Evolutionary conservation across 2,113 vertebrate genomes (phyloP).

Genomic region (Tachysurus fulvidraco): DNA sequence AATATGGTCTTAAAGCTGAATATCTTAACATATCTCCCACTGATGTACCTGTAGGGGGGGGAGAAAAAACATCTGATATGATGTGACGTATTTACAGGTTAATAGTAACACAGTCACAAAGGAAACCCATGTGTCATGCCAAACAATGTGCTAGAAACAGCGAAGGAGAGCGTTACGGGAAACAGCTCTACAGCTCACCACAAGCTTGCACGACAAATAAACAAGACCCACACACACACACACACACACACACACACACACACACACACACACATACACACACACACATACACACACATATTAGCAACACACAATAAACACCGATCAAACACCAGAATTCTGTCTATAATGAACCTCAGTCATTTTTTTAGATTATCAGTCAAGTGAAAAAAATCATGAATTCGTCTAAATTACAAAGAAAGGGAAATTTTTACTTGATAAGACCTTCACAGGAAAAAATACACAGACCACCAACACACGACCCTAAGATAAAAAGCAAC

Average conservation of each 20-base stretch:
- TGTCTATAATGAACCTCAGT: background rate
- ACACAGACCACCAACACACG: conserved; percentile 22
- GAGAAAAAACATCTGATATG: background rate
- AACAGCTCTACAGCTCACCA: conserved; percentile 40
- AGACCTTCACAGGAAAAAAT: conserved; percentile 12
- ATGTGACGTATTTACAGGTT: conserved; percentile 25
- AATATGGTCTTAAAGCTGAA: background rate
- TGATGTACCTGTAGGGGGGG: background rate
- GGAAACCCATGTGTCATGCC: conserved; percentile 48
- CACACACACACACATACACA: conserved; percentile 13
- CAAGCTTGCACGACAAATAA: conserved; percentile 40
- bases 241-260: conserved; percentile 1
- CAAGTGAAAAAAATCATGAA: background rate
- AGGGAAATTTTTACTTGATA: background rate
- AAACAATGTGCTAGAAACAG: conserved; percentile 28
- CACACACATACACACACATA: conserved; percentile 15
- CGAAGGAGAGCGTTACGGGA: conserved; percentile 30
- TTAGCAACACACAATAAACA: conserved; percentile 18
- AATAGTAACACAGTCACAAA: conserved; percentile 33
- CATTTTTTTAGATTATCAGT: background rate
- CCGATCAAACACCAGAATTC: background rate
- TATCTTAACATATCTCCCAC: background rate
- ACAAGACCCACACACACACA: conserved; percentile 23
- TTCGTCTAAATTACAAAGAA: background rate
- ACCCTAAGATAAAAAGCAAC: conserved; percentile 9